Conservation (phyloP, 2,888 invertebrate genomes). For the Leucophenga maculata region DNA sequence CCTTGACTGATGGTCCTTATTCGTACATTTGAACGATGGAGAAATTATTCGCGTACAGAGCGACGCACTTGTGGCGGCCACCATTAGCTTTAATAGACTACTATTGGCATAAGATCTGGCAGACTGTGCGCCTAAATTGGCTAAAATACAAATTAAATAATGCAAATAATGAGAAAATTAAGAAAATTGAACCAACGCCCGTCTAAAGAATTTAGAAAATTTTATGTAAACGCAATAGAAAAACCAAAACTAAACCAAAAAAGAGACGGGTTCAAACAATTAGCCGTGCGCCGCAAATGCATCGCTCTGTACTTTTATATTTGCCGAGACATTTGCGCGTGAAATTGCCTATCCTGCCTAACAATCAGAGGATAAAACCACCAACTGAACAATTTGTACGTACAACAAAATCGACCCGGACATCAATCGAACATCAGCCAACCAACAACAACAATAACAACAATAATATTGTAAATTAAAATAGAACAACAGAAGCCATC, state of each 20-base stretch:
- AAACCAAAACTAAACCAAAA: background rate
- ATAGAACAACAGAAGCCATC: too few relatives aligned
- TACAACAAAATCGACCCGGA: constrained; percentile 12
- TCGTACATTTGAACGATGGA: constrained; percentile 74
- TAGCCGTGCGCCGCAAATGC: constrained; percentile 49
- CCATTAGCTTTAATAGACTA: constrained; percentile 41
- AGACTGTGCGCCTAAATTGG: constrained; percentile 26
- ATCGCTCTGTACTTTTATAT: constrained; percentile 69
- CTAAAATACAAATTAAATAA: constrained; percentile 8
- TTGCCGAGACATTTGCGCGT: constrained; percentile 60
- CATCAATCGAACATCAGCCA: background rate
- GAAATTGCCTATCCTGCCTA: constrained; percentile 46
- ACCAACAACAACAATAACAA: constrained; percentile 15
- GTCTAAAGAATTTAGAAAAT: constrained; percentile 27
- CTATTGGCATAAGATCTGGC: constrained; percentile 54
- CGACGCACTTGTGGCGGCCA: constrained; percentile 70
- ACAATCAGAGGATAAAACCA: constrained; percentile 54
- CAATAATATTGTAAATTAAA: background rate
- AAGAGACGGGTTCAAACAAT: background rate
- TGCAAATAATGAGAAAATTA: constrained; percentile 28
- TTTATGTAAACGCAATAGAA: background rate
- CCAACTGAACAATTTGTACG: constrained; percentile 24
- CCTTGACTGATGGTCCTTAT: constrained; percentile 98
- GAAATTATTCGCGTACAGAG: constrained; percentile 70
- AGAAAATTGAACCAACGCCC: constrained; percentile 32